These are phyloP conservation scores for Maccullochella peelii DNA, from an alignment of 2,113 vertebrate species.

Conservation along the genomic window DNA sequence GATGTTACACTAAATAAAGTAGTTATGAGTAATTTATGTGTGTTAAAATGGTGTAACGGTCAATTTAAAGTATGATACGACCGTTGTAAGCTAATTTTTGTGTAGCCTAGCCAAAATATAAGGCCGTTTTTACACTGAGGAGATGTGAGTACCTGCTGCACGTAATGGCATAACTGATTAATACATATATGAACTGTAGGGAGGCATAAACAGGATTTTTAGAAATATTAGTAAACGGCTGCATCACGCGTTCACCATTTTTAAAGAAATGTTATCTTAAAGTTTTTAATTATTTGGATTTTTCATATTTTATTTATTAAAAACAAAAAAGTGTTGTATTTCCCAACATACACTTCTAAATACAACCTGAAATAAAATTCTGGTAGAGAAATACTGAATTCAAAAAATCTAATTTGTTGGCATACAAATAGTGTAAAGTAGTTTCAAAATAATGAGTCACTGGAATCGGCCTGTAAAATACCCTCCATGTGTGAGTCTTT, in stretches of 20 bases:
- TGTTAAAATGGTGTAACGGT: neutral
- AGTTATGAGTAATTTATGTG: fast-evolving
- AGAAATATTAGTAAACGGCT: too few relatives aligned
- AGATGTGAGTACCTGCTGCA: conserved; percentile 22
- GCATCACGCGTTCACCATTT: too few relatives aligned
- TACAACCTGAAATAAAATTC: neutral
- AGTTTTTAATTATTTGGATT: neutral
- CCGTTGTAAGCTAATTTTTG: neutral
- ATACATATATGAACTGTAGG: neutral
- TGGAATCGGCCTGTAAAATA: neutral
- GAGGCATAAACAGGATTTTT: neutral
- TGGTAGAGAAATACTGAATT: neutral
- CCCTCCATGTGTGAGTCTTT: neutral
- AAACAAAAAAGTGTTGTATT: too few relatives aligned
- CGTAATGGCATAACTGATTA: neutral
- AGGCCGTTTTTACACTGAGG: neutral
- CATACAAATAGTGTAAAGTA: neutral
- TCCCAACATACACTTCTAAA: neutral
- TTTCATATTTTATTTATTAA: neutral
- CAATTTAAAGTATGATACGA: neutral
- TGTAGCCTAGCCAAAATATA: neutral
- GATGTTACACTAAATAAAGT: too few relatives aligned
- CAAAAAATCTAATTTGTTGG: neutral
- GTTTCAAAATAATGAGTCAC: neutral
- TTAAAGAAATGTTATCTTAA: neutral